phyloP scores from a whole-genome alignment of 1,140 invertebrate genomes.

The Drosophila neocordata region DNA sequence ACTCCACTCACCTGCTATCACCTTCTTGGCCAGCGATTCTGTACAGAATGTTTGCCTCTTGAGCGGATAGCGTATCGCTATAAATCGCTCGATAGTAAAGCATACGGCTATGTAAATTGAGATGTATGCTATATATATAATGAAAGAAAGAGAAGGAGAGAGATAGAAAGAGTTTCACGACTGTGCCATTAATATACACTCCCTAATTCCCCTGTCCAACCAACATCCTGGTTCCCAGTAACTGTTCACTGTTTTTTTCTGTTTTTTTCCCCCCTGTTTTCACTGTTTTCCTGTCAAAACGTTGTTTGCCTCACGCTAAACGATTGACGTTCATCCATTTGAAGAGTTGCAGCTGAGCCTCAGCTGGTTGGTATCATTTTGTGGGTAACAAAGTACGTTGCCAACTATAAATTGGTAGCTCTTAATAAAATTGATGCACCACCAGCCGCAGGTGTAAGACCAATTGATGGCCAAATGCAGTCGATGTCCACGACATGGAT shows the following conservation, averaged over 20 bases:
- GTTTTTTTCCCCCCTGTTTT: too few species aligned
- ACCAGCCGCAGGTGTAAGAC: slow-evolving; percentile 49
- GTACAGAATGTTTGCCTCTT: slow-evolving; percentile 89
- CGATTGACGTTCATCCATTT: slow-evolving; percentile 43
- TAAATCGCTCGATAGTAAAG: slow-evolving; percentile 91
- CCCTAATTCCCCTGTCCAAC: not conserved
- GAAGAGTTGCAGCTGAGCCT: slow-evolving; percentile 15
- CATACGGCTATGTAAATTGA: slow-evolving; percentile 91
- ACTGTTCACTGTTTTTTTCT: not conserved
- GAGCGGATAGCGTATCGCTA: slow-evolving; percentile 90
- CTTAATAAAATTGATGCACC: slow-evolving; percentile 56
- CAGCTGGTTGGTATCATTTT: slow-evolving; percentile 48
- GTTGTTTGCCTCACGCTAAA: slow-evolving; percentile 49
- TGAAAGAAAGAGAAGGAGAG: slow-evolving; percentile 2
- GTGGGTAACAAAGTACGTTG: slow-evolving; percentile 30
- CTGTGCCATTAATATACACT: slow-evolving; percentile 16
- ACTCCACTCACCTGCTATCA: slow-evolving; percentile 84
- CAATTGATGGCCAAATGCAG: slow-evolving; percentile 41
- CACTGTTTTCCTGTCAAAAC: slow-evolving; percentile 38
- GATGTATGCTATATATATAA: slow-evolving; percentile 85
- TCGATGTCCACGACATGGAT: slow-evolving; percentile 8
- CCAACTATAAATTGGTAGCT: slow-evolving; percentile 59
- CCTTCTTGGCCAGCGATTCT: slow-evolving; percentile 85
- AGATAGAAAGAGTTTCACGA: not conserved
- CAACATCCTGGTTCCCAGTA: too few species aligned